Percentiles rank a stretch among this genome's conserved stretches.
Conservation (phyloP, 2,113 vertebrate species). For the Oryzias javanicus region DNA sequence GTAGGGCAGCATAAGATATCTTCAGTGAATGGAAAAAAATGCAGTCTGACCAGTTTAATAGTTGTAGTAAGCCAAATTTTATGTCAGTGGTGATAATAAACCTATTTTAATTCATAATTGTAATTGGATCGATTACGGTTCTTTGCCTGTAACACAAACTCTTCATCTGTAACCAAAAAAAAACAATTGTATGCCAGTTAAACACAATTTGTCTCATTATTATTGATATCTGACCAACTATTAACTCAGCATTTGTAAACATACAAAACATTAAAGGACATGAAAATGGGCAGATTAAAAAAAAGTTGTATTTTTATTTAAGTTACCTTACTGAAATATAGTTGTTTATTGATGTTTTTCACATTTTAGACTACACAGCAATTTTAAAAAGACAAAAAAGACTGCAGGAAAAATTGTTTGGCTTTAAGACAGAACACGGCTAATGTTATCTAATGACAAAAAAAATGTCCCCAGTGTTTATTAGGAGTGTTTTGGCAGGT, state of each 20-base stretch:
- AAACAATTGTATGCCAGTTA: slow-evolving; percentile 44
- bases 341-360: too few relatives aligned
- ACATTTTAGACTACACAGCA: too few relatives aligned
- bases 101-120: slow-evolving; percentile 45
- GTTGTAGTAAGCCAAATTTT: slow-evolving; percentile 23
- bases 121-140: slow-evolving; percentile 51
- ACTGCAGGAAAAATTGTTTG: slow-evolving; percentile 12
- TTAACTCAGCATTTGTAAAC: background rate
- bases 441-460: slow-evolving; percentile 66
- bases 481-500: too few relatives aligned
- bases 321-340: too few relatives aligned
- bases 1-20: slow-evolving; percentile 27
- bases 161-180: slow-evolving; percentile 51
- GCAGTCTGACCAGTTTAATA: slow-evolving; percentile 41
- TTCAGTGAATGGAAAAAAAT: slow-evolving; percentile 47
- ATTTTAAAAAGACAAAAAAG: too few relatives aligned
- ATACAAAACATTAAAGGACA: background rate
- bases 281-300: too few relatives aligned
- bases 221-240: slow-evolving; percentile 34
- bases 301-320: too few relatives aligned
- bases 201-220: slow-evolving; percentile 48
- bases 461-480: slow-evolving; percentile 10
- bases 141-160: slow-evolving; percentile 58
- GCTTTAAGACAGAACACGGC: slow-evolving; percentile 59
- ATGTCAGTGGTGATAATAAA: slow-evolving; percentile 40